Evolutionary conservation across 2,888 invertebrate genomes (phyloP).

Genomic region (Petrophora chlorosata): DNA sequence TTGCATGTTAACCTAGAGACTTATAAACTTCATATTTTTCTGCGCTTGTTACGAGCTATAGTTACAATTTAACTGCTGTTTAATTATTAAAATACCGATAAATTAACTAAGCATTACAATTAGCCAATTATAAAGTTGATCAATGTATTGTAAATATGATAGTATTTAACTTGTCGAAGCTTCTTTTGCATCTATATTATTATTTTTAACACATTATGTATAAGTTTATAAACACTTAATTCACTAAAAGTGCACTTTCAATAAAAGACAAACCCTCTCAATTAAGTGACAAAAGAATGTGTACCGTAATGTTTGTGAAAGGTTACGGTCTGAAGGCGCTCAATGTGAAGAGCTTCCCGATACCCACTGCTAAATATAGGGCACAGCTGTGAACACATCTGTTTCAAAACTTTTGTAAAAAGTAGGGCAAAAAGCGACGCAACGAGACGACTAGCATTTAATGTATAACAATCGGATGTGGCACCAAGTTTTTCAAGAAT

Average conservation of each 20-base stretch:
- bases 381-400: constrained; percentile 13
- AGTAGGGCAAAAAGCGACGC: background rate
- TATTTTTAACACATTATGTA: too few species aligned
- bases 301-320: background rate
- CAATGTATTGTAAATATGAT: constrained; percentile 3
- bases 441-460: too few species aligned
- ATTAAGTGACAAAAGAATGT: background rate
- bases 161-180: background rate
- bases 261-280: too few species aligned
- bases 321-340: background rate
- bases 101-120: constrained; percentile 8
- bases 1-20: too few species aligned
- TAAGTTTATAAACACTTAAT: too few species aligned
- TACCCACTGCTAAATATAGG: constrained; percentile 8
- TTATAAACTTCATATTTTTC: too few species aligned
- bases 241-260: constrained; percentile 5
- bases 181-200: background rate
- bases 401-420: background rate
- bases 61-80: background rate
- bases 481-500: too few species aligned
- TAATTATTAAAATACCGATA: constrained; percentile 7
- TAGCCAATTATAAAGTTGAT: constrained; percentile 7
- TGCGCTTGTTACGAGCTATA: background rate
- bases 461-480: too few species aligned
- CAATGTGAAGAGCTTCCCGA: background rate